A percentile compares a stretch with the other conserved stretches of the same genome.
phyloP scores from a whole-genome alignment of 2,113 vertebrate species.

The Corythoichthys haematopterus region DNA sequence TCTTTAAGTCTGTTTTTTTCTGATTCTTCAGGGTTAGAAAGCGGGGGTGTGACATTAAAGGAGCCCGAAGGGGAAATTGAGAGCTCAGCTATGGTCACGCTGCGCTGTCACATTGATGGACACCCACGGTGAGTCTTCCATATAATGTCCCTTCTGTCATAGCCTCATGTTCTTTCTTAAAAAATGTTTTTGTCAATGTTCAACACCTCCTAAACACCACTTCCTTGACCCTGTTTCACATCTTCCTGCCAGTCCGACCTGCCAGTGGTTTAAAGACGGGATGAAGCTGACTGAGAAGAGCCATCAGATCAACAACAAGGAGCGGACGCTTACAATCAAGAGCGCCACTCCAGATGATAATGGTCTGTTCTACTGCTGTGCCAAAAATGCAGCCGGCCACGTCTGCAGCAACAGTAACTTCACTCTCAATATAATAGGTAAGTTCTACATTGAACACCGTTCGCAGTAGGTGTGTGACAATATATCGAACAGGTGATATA shows the following conservation, averaged over 20 bases:
- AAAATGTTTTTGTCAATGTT: background rate
- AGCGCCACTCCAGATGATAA: slow-evolving; percentile 80
- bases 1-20: slow-evolving; percentile 18
- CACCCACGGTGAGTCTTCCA: slow-evolving; percentile 86
- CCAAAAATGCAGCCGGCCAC: slow-evolving; percentile 80
- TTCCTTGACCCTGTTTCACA: background rate
- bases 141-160: background rate
- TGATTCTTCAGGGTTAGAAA: slow-evolving; percentile 83
- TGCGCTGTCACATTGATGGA: slow-evolving; percentile 91
- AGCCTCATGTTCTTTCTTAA: background rate
- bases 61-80: slow-evolving; percentile 85
- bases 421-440: slow-evolving; percentile 86
- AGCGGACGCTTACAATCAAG: slow-evolving; percentile 81
- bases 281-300: slow-evolving; percentile 69
- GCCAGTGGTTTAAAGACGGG: slow-evolving; percentile 88
- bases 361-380: slow-evolving; percentile 89
- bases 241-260: slow-evolving; percentile 74
- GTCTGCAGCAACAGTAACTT: slow-evolving; percentile 88
- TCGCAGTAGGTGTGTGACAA: background rate
- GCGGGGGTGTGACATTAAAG: slow-evolving; percentile 83
- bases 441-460: slow-evolving; percentile 17
- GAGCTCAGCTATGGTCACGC: slow-evolving; percentile 78
- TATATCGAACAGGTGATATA: too few species aligned
- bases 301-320: slow-evolving; percentile 85
- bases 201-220: too few species aligned